Evolutionary conservation across 1,140 invertebrate genomes (phyloP), one percentile per base, ranked within the genome.

Genomic region (Pogonognathellus flavescens): DNA sequence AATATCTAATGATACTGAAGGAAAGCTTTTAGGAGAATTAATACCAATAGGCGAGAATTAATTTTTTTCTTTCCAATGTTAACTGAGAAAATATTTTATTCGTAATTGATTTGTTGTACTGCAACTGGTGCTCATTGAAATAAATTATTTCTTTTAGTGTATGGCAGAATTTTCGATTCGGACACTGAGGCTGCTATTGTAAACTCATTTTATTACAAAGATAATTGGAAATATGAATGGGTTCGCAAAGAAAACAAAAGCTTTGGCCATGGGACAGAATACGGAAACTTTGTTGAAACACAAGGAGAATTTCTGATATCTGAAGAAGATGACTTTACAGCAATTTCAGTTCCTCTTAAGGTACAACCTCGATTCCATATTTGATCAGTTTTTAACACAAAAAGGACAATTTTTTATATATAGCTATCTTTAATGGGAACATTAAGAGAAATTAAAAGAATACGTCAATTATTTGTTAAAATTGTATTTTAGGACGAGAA

Each of bases 141-240:
- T n/a, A n/a, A n/a, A 41, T 25, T 83, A 50, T 50, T 76, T 20
- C 62, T 55, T 59, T 57, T 55, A 59, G 57, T 20, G n/a, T 59
- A 80, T 49, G 85, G 85, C 31, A 80, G 57, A 18, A 62, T 82
- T 6, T 86, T 83, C 53, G 22, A 82, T 50, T 55, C 4, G 5
- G 0, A 70, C 25, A 86, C 85, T 5, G 53, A 86, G 25, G 70
- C 81, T 52, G 70, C 81, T 1, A 57, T 83, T 10, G 7, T 86
- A 5, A 76, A 20, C 20, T 83, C 85, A 62, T 86, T 86, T 41
- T 82, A 86, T 25, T 83, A 86, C 70, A 83, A 80, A 55, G 83
- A 80, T 25, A 25, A 2, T 53, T 86, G 85, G 85, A 49, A 83
- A 60, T 52, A 83, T 59, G 25, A 81, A 2, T 86, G 85, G 85